Conservation (phyloP, 2,888 invertebrate species). For the Keiferia lycopersicella region DNA sequence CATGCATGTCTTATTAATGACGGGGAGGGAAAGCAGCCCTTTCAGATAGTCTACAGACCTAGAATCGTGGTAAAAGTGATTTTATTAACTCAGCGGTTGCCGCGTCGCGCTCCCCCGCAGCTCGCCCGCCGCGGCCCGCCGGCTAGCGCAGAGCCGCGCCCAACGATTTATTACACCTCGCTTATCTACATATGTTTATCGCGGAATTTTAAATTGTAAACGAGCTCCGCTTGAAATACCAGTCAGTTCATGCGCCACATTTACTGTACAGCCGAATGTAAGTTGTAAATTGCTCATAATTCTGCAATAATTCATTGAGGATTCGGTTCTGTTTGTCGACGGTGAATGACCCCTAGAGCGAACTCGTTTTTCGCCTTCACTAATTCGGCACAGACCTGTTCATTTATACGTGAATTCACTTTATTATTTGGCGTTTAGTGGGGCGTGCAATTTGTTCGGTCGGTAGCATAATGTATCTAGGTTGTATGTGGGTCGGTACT, state of each 20-base stretch:
- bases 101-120: conserved; percentile 28
- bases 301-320: conserved; percentile 17
- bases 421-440: conserved; percentile 45
- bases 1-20: conserved; percentile 21
- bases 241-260: conserved; percentile 50
- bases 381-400: conserved; percentile 42
- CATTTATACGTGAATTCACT: conserved; percentile 46
- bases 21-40: conserved; percentile 11
- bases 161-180: conserved; percentile 65
- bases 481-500: conserved; percentile 36
- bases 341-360: conserved; percentile 26
- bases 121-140: not conserved
- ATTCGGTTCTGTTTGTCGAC: conserved; percentile 17
- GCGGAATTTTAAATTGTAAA: conserved; percentile 75
- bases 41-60: conserved; percentile 16
- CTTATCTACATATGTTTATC: conserved; percentile 76
- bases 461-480: conserved; percentile 49
- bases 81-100: conserved; percentile 55
- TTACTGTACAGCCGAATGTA: conserved; percentile 21
- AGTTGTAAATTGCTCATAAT: conserved; percentile 24
- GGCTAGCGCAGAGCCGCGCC: conserved; percentile 40
- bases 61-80: conserved; percentile 62
- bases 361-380: conserved; percentile 42
- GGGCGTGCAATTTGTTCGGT: conserved; percentile 46
- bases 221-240: conserved; percentile 62